Conservation (phyloP, 2,888 invertebrate genomes). For the Napeogenes inachia region DNA sequence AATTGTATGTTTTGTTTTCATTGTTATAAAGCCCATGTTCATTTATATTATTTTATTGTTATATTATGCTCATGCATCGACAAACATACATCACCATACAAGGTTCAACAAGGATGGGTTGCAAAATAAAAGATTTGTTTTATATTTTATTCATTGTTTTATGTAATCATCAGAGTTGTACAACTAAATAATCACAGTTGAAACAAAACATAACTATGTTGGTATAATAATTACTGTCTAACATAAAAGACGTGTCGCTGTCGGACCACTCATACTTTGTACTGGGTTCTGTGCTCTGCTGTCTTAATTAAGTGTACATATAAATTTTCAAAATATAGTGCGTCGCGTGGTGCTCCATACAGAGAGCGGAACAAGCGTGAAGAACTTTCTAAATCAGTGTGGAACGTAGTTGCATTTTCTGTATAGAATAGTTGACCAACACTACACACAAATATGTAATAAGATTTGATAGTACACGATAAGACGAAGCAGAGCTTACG, state of each 20-base stretch:
- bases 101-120: not conserved
- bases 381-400: not conserved
- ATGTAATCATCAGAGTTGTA: slow-evolving; percentile 78
- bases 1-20: not conserved
- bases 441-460: slow-evolving; percentile 3
- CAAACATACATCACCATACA: not conserved
- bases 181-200: slow-evolving; percentile 80
- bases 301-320: slow-evolving; percentile 41
- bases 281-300: slow-evolving; percentile 71
- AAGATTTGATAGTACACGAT: slow-evolving; percentile 17
- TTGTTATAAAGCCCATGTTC: not conserved
- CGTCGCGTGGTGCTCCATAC: slow-evolving; percentile 4
- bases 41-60: not conserved
- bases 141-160: slow-evolving; percentile 75
- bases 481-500: slow-evolving; percentile 58
- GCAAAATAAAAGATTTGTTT: slow-evolving; percentile 43
- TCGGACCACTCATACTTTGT: slow-evolving; percentile 48
- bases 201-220: slow-evolving; percentile 74
- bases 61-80: not conserved
- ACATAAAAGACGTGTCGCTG: slow-evolving; percentile 46
- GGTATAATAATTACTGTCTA: slow-evolving; percentile 59
- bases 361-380: slow-evolving; percentile 3
- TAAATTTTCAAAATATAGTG: slow-evolving; percentile 1
- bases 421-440: not conserved
- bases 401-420: slow-evolving; percentile 1